Evolutionary conservation across 2,888 invertebrate species (phyloP), one percentile per base, ranked within the genome.

Genomic region (Cryptus viduatorius): DNA sequence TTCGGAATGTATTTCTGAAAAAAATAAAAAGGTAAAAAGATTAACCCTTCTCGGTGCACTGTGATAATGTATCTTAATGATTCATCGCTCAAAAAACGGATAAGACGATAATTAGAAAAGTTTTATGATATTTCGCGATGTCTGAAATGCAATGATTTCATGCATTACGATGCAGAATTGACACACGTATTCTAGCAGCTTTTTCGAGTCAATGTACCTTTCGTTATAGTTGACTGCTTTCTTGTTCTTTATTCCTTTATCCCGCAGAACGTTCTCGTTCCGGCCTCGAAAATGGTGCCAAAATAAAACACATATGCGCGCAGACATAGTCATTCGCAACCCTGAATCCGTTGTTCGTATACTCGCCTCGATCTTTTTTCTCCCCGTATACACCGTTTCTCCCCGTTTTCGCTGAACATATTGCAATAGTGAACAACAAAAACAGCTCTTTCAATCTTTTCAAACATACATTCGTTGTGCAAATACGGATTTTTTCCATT

Each of bases 181-280:
- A 50, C 3, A 50, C 8, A 19, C 19, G 12, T 7, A 56, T 50
- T n/a, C 24, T 53, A 53, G 19, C 65, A 50, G 53, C 53, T 77
- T 77, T 77, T 56, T 77, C 67, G 59, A 68, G 77, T 68, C 77
- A 59, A 77, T 68, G 68, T 31, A 7, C 4, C 37, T 56, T 77
- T 68, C 77, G 59, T 24, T 71, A 72, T 46, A 64, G 16, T 64
- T 31, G 46, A 24, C 42, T 68, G 50, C 72, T 48, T 53, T 73
- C 79, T 59, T 37, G 69, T 69, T 65, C 48, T 53, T 84, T 82
- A 29, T 64, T 65, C 46, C 56, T 64, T 68, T 69, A 79, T 82
- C 71, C 73, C 65, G 4, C 19, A 8, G 42, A 14, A 12, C 24
- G 19, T 48, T 29, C 61, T 31, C 73, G 42, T 76, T 29, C 68